Evolutionary conservation across 2,113 vertebrate genomes (phyloP), one percentile per base, ranked within the genome.

Genomic region (Archilochus colubris): DNA sequence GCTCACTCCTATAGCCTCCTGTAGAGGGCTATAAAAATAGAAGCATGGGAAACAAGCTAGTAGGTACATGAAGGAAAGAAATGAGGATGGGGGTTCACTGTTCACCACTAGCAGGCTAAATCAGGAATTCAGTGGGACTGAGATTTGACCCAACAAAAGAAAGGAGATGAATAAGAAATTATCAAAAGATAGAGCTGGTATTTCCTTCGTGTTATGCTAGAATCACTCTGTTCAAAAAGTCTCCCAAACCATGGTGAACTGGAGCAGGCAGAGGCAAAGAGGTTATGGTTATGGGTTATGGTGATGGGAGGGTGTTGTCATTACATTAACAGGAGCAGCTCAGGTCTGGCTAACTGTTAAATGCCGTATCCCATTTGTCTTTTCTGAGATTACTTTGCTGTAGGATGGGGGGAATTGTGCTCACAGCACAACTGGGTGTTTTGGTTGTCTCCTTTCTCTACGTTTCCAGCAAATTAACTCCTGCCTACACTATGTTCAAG

Each of bases 151-250:
- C 68, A 77, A 7, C 28, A 70, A 82, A 68, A 85, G 84, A 74
- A 82, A 86, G 66, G 50, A 94, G 67, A 76, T 75, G 57, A 93
- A 67, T 84, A 75, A 91, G 69, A 89, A 83, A 82, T 74, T 15
- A 85, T 87, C 38, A 89, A 77, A 87, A 93, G 75, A 51, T 63
- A 86, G 75, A 74, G 43, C 63, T 91, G 63, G 33, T 86, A 55
- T 85, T 95, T 96, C 55, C 78, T 96, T 93, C 67, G 51, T 74
- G 82, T 89, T 88, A 38, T 82, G 38, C 81, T 82, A 59, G 70
- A 95, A 82, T 95, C 74, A 27, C 24, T 85, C 63, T 75, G 46
- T 91, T 94, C 79, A 88, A 77, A 93, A 91, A 74, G 72, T 50
- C 86, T 88, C 57, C 31, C 4, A 2, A 83, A 86, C 59, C 80